Percentiles rank a stretch among this genome's conserved stretches.
Evolutionary conservation across 2,113 vertebrate species (phyloP).

Genomic region (Atlantisia rogersi): DNA sequence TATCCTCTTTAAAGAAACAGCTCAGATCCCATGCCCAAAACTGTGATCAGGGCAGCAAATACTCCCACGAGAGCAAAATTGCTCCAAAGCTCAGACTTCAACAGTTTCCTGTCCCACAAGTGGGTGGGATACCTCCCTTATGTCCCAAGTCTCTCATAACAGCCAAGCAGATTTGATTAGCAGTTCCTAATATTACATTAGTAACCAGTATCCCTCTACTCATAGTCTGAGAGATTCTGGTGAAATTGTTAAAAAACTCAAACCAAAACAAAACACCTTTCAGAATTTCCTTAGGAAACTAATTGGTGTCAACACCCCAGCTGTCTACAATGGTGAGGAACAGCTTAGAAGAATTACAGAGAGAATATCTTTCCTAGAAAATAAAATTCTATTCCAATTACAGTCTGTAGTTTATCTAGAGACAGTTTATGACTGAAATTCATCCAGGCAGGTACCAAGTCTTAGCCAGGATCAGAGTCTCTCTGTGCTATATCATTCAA

Average conservation of each 20-base stretch:
- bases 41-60: not conserved
- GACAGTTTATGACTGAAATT: not conserved
- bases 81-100: not conserved
- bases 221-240: not conserved
- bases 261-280: not conserved
- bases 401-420: not conserved
- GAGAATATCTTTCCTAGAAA: not conserved
- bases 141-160: not conserved
- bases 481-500: not conserved
- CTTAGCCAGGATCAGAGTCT: not conserved
- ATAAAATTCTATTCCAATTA: not conserved
- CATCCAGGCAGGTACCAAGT: not conserved
- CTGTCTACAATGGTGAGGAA: not conserved
- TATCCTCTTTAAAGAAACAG: not conserved
- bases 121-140: not conserved
- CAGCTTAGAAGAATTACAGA: not conserved
- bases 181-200: not conserved
- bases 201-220: not conserved
- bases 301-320: not conserved
- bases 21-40: constrained; percentile 14
- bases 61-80: not conserved
- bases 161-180: not conserved
- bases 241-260: not conserved
- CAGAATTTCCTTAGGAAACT: not conserved
- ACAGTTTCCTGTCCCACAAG: not conserved